Evolutionary conservation across 2,113 vertebrate genomes (phyloP).

Genomic region (Triplophysa rosa): DNA sequence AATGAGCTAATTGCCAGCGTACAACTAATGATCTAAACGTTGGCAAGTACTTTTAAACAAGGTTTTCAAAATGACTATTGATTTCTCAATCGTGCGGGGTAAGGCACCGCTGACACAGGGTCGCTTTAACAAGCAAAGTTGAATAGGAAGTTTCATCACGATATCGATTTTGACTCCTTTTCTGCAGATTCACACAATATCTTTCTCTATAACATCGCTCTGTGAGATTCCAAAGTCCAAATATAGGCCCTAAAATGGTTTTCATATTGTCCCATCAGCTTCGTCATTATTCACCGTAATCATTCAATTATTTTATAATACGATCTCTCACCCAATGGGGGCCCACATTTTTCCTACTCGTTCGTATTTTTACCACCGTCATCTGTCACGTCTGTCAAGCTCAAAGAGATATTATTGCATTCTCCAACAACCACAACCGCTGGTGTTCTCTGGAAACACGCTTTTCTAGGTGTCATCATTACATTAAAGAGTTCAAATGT

Average conservation of each 20-base stretch:
- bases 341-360: slow-evolving; percentile 27
- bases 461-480: not conserved
- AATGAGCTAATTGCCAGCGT: not conserved
- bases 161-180: not conserved
- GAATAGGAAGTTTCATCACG: not conserved
- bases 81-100: not conserved
- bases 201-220: not conserved
- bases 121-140: not conserved
- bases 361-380: slow-evolving; percentile 31
- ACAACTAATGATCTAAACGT: not conserved
- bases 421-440: slow-evolving; percentile 2
- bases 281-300: slow-evolving; percentile 50
- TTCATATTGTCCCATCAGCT: slow-evolving; percentile 47
- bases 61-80: not conserved
- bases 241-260: slow-evolving; percentile 34
- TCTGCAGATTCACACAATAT: not conserved
- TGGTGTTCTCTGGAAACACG: not conserved
- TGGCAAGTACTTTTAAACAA: slow-evolving; percentile 1
- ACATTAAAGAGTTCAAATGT: not conserved
- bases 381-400: slow-evolving; percentile 42
- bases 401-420: slow-evolving; percentile 40
- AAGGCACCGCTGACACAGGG: not conserved
- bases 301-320: slow-evolving; percentile 44
- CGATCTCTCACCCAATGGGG: slow-evolving; percentile 27
- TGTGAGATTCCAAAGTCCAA: slow-evolving; percentile 14